Conservation (phyloP, 2,113 vertebrate genomes). For the Ceuthmochares aereus region DNA sequence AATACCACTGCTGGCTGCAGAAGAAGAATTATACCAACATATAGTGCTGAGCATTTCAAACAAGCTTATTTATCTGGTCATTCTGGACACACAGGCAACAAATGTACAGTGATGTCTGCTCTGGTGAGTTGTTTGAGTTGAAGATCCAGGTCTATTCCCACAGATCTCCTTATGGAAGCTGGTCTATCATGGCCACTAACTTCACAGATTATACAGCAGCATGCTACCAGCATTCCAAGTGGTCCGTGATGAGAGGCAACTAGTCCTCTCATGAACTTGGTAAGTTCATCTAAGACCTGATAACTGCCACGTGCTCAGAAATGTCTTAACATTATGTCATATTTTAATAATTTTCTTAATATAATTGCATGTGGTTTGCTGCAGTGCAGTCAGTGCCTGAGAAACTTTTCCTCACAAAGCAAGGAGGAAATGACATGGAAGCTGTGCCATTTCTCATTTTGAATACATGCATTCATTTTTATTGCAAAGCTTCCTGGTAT, state of each 20-base stretch:
- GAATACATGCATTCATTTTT: background rate
- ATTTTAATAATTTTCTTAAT: background rate
- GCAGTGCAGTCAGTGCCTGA: accelerated
- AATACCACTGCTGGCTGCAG: background rate
- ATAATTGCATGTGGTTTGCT: background rate
- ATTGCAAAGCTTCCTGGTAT: background rate
- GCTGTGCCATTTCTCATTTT: background rate
- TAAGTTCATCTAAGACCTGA: background rate
- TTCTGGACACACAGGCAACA: background rate
- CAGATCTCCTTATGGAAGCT: background rate
- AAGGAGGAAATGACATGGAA: background rate
- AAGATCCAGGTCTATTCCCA: background rate
- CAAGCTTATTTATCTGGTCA: background rate
- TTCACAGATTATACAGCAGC: background rate
- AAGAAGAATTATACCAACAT: background rate
- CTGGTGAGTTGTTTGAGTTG: background rate
- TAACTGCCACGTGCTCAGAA: background rate
- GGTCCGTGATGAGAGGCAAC: background rate
- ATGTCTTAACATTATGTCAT: background rate
- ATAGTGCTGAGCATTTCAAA: background rate
- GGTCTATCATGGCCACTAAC: background rate
- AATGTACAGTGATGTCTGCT: background rate
- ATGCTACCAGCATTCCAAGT: background rate
- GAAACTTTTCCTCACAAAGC: background rate
- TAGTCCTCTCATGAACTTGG: background rate